Conservation (phyloP, 2,888 invertebrate species). For the Allolobophora icterica region DNA sequence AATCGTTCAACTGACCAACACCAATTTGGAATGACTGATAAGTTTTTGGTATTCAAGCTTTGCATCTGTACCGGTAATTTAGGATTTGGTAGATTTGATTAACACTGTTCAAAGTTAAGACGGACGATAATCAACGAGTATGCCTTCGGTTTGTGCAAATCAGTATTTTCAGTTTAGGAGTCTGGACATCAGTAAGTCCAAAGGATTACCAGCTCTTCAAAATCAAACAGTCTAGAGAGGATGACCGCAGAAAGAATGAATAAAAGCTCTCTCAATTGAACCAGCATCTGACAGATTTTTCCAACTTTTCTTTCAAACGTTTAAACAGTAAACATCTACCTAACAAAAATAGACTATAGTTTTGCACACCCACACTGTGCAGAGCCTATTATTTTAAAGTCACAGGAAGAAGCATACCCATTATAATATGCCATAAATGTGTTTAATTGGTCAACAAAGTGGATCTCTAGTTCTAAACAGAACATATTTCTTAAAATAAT, state of each 20-base stretch:
- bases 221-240: background rate
- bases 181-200: background rate
- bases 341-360: background rate
- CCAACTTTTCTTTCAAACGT: background rate
- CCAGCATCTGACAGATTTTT: background rate
- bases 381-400: background rate
- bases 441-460: background rate
- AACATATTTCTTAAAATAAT: background rate
- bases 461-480: background rate
- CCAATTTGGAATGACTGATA: constrained; percentile 3
- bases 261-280: background rate
- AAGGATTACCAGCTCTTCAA: background rate
- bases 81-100: background rate
- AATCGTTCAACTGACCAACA: background rate
- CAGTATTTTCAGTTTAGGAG: too few relatives aligned
- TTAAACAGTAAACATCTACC: background rate
- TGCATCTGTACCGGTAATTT: background rate
- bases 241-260: background rate
- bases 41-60: background rate
- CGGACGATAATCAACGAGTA: background rate
- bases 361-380: background rate
- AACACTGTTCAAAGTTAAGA: background rate
- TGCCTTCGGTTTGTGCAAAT: too few relatives aligned
- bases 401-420: background rate
- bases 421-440: background rate